Percentiles rank a stretch among this genome's conserved stretches.
Evolutionary conservation across 37 sponge, comb jelly and placozoan species (phyloP).

Genomic region (Mnemiopsis leidyi): DNA sequence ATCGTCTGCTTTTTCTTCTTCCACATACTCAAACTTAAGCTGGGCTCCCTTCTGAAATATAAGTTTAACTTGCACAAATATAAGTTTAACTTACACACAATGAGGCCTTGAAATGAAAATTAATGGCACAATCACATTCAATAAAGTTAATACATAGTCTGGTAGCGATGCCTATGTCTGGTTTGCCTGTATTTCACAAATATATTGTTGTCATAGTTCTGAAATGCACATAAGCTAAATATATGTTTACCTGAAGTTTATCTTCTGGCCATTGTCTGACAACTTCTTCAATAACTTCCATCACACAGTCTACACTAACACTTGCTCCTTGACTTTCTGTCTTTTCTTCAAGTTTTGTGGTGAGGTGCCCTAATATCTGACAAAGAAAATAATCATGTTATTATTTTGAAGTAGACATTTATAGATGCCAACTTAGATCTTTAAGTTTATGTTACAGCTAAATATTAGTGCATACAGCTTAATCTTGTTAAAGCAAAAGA

Average conservation of each 20-base stretch:
- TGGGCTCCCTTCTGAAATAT: constrained; percentile 84
- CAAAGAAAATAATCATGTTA: no score
- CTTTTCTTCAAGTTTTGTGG: constrained; percentile 73
- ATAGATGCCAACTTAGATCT: no score
- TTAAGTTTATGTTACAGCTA: no score
- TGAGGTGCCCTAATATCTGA: constrained; percentile 84
- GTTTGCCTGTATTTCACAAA: no score
- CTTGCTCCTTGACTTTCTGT: constrained; percentile 68
- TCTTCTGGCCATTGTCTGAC: constrained; percentile 84
- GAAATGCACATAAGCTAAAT: not conserved
- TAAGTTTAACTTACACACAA: no score
- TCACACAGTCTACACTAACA: constrained; percentile 76
- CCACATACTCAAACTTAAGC: constrained; percentile 89
- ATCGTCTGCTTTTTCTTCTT: constrained; percentile 91
- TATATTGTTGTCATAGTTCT: not conserved
- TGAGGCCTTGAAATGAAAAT: no score
- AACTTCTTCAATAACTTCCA: constrained; percentile 71
- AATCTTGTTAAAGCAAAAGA: no score
- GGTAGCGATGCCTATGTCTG: not conserved
- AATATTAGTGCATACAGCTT: no score
- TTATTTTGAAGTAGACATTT: no score
- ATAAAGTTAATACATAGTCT: no score
- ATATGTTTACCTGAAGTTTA: constrained; percentile 73
- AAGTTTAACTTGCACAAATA: no score
- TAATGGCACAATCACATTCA: no score